Base-by-base conservation (phyloP, 2,113 vertebrate species). In the Artemisiospiza belli region DNA sequence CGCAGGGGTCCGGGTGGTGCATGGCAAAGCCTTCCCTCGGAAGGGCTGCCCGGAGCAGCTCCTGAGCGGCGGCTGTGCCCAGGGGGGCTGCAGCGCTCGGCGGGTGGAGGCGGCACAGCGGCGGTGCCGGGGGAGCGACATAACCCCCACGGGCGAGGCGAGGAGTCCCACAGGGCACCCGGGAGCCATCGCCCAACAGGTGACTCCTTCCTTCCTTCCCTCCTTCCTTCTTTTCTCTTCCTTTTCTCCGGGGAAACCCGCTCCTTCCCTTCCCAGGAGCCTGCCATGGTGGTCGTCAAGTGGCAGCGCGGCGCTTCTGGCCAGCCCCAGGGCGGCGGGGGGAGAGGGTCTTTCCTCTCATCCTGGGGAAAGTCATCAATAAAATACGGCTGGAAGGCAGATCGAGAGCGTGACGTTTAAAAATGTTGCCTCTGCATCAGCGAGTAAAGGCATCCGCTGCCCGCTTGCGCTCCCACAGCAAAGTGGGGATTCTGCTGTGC, bases 141-240 rank as follows among this genome's bases (percentile, higher is more conserved):
- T 11, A 62, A 41, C n/a, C 86, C 93, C 80, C 79, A 33, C 41
- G 89, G 94, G 88, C 85, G 73, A 96, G 87, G 88, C 83, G 51
- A 93, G 91, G 91, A 96, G 95, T 96, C 95, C 95, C 72, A 83
- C 94, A 96, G 97, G 95, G 95, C 93, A 97, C 70, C 90, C 58
- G 58, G 96, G 87, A 97, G 93, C 87, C 47, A 33, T 96, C 92
- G 92, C 96, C 98, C 97, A 98, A 98, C 98, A 98, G 98, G 98
- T 98, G 98, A 96, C 91, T 93, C 91, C 70, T 64, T 46, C 46
- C 55, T n/a, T 93, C 91, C 69, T 31, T 85, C 66, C 66, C 10
- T 76, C 63, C 58, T 19, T 90, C 61, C 49, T 46, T 74, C 55
- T 22, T 70, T 43, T 31, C 14, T 70, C 58, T 14, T 82, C 55